Conservation (phyloP, 2,888 invertebrate species). For the Nipponacmea schrenckii region DNA sequence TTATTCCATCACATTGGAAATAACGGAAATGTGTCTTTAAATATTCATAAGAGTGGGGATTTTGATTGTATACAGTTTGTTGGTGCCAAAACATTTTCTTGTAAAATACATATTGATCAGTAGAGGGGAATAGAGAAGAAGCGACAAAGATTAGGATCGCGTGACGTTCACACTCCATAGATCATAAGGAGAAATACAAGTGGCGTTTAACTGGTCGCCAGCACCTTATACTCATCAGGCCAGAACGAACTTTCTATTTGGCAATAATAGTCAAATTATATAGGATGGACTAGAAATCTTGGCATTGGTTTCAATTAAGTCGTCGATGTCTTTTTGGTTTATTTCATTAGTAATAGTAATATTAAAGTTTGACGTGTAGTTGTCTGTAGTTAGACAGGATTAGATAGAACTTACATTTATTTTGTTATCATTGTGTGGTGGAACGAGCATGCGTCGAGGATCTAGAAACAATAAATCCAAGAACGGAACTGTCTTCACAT, state of each 20-base stretch:
- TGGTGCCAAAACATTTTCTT: not conserved
- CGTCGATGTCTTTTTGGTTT: too few species aligned
- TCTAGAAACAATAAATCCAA: not conserved
- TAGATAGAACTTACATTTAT: too few species aligned
- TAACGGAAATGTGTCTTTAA: not conserved
- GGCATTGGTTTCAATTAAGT: too few species aligned
- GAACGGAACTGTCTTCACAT: constrained; percentile 4
- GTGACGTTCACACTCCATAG: constrained; percentile 7
- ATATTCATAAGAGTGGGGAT: not conserved
- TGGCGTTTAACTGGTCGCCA: not conserved
- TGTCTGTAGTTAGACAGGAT: too few species aligned
- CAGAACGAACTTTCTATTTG: not conserved
- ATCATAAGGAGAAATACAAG: not conserved
- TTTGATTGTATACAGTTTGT: not conserved
- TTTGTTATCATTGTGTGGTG: not conserved
- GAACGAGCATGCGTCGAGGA: constrained; percentile 8
- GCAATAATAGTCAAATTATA: too few species aligned
- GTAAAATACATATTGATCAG: not conserved
- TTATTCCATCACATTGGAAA: not conserved
- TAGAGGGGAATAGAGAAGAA: not conserved
- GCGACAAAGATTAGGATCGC: constrained; percentile 4
- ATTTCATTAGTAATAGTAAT: too few species aligned
- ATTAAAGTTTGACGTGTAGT: too few species aligned
- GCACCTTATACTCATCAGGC: not conserved
- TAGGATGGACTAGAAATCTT: too few species aligned